A percentile compares a stretch with the other conserved stretches of the same genome.
These are phyloP conservation scores for Felis chaus DNA, from an alignment of 2,113 vertebrate genomes.

Conservation along the genomic window DNA sequence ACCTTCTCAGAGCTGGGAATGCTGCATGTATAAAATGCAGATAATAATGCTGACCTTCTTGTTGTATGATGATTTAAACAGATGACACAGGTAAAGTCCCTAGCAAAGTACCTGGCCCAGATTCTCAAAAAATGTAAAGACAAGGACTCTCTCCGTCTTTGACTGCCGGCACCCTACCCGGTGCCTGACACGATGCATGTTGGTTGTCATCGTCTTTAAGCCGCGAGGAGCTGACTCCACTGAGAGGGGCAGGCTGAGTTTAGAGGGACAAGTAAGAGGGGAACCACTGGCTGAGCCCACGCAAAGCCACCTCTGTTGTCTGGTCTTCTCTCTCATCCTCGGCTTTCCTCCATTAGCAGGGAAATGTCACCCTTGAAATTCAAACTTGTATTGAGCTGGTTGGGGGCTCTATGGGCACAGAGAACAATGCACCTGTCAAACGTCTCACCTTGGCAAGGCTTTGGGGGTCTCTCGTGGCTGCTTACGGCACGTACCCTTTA, in stretches of 20 bases:
- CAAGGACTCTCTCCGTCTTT: not conserved
- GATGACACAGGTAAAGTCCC: not conserved
- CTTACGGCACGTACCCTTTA: accelerated
- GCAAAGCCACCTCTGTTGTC: not conserved
- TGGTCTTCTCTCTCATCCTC: not conserved
- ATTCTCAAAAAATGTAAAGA: not conserved
- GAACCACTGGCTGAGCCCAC: not conserved
- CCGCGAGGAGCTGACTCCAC: not conserved
- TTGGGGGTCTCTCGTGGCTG: not conserved
- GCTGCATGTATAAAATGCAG: not conserved
- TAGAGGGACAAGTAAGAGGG: not conserved
- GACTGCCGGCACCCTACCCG: not conserved
- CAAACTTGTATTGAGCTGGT: not conserved
- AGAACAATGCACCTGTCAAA: not conserved
- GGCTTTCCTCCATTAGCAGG: not conserved
- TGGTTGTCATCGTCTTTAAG: not conserved
- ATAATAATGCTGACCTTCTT: not conserved
- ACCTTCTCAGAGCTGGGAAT: not conserved
- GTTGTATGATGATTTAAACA: not conserved
- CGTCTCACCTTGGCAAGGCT: not conserved
- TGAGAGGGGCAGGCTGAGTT: not conserved
- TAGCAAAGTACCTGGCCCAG: not conserved
- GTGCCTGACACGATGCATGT: not conserved
- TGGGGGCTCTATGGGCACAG: not conserved
- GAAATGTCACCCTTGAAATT: conserved; percentile 14